These are phyloP conservation scores for Andricus grossulariae DNA, from an alignment of 1,140 invertebrate species.

Conservation along the genomic window DNA sequence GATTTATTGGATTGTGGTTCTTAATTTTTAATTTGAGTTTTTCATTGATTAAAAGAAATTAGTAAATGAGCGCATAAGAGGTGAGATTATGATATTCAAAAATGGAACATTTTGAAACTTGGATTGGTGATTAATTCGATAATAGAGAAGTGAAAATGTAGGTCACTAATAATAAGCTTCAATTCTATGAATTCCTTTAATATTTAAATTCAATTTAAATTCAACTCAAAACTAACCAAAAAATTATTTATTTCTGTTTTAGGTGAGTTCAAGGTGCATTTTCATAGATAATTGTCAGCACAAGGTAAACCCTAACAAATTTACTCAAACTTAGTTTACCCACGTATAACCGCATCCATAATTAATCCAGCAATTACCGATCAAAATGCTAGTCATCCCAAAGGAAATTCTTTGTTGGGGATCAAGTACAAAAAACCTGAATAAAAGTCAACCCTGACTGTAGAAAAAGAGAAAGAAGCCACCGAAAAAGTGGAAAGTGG, in stretches of 20 bases:
- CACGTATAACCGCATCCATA: conserved; percentile 49
- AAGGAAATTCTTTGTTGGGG: too few species aligned
- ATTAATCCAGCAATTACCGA: conserved; percentile 69
- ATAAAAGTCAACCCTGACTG: not conserved
- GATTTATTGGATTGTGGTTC: conserved; percentile 4
- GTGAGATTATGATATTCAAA: too few species aligned
- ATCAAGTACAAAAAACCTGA: conserved; percentile 33
- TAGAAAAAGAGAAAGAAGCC: conserved; percentile 33
- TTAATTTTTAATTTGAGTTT: too few species aligned
- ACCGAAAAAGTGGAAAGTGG: conserved; percentile 31
- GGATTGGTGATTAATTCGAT: too few species aligned
- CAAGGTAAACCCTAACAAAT: conserved; percentile 45
- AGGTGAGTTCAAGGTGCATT: conserved; percentile 52
- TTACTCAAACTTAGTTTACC: conserved; percentile 17
- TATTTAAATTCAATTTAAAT: too few species aligned
- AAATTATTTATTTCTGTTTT: conserved; percentile 51
- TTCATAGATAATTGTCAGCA: conserved; percentile 42
- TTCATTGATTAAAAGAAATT: too few species aligned
- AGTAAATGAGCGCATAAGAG: too few species aligned
- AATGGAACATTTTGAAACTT: too few species aligned
- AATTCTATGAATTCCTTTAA: too few species aligned
- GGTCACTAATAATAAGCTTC: too few species aligned
- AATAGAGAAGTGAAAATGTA: too few species aligned
- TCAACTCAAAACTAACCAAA: not conserved
- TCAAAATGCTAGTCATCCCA: conserved; percentile 41